Percentiles rank a stretch among this genome's conserved stretches.
Evolutionary conservation across 2,888 invertebrate species (phyloP).

Genomic region (Azorinus chamasolen): DNA sequence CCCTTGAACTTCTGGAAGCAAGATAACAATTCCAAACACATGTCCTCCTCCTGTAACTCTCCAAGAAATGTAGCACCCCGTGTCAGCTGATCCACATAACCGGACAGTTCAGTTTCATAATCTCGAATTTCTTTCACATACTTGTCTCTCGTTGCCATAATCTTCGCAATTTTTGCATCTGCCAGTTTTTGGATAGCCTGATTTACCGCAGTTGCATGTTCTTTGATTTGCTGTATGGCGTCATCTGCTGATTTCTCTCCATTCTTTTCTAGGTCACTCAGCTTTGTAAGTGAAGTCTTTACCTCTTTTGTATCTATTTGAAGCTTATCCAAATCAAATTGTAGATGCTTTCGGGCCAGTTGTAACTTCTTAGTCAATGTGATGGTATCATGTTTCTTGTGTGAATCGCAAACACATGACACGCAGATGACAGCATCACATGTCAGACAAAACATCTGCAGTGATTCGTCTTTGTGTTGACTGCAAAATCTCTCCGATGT

Average conservation of each 20-base stretch:
- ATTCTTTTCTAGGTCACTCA: constrained; percentile 64
- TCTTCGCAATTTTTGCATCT: constrained; percentile 57
- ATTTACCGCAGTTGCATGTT: constrained; percentile 62
- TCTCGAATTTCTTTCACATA: constrained; percentile 59
- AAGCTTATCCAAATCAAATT: constrained; percentile 71
- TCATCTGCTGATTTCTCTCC: constrained; percentile 63
- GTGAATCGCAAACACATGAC: constrained; percentile 74
- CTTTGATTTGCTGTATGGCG: constrained; percentile 62
- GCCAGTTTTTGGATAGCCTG: constrained; percentile 63
- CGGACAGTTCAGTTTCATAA: constrained; percentile 63
- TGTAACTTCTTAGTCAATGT: constrained; percentile 74
- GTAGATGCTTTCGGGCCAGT: constrained; percentile 68
- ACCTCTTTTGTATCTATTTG: constrained; percentile 64
- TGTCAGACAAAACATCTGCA: constrained; percentile 78
- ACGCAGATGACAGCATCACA: constrained; percentile 76
- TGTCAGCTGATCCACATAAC: constrained; percentile 65
- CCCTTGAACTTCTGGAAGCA: constrained; percentile 66
- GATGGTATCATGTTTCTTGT: constrained; percentile 75
- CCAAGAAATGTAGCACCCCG: constrained; percentile 72
- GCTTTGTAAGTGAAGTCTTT: constrained; percentile 48
- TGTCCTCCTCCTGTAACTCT: constrained; percentile 77
- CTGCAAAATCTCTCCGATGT: constrained; percentile 69
- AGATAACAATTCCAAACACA: constrained; percentile 76
- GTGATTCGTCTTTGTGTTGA: constrained; percentile 70
- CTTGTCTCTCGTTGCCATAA: constrained; percentile 63